Base-by-base conservation (phyloP, 2,888 invertebrate genomes). In the Hypena proboscidalis region DNA sequence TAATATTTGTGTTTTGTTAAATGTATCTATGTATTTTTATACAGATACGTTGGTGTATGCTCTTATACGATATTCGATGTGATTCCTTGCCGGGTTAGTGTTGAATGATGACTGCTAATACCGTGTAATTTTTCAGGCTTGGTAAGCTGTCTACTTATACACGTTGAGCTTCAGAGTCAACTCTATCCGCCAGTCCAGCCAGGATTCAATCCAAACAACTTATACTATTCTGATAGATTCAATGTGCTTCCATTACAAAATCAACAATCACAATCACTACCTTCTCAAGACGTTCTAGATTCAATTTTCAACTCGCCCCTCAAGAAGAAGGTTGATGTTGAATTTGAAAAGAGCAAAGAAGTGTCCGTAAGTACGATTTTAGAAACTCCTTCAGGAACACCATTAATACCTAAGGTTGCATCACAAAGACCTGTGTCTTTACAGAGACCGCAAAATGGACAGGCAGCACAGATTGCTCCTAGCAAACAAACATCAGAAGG, bases 141-240 rank as follows among this genome's bases (percentile, higher is more conserved):
- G 44, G 29, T 34, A 8, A 55, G 58, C 37, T 57, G 53, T 9
- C 14, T 67, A 2, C 25, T 59, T 10, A 32, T 54, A 9, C 44
- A 30, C 6, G 60, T 55, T 5, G 43, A 48, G 14, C 35, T 59
- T 19, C 62, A 68, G 6, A 34, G 26, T 9, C 22, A 4, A 34
- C 20, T 20, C 9, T 29, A 31, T 8, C 14, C 11, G 11, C 25
- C 17, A 3, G 17, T 27, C 5, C 2, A 41, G 4, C n/a, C n/a
- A n/a, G n/a, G n/a, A n/a, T n/a, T n/a, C n/a, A 56, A 66, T 17
- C 41, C 54, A 31, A 59, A 41, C 26, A 33, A 33, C 13, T 45
- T 74, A 48, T 69, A 58, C 31, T 68, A 59, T 15, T 25, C 34
- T 5, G 67, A 68, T 4, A 56, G 23, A n/a, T 39, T 36, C 15